Percentiles rank a stretch among this genome's conserved stretches.
Evolutionary conservation across 2,113 vertebrate genomes (phyloP).

Genomic region (Peromyscus leucopus): DNA sequence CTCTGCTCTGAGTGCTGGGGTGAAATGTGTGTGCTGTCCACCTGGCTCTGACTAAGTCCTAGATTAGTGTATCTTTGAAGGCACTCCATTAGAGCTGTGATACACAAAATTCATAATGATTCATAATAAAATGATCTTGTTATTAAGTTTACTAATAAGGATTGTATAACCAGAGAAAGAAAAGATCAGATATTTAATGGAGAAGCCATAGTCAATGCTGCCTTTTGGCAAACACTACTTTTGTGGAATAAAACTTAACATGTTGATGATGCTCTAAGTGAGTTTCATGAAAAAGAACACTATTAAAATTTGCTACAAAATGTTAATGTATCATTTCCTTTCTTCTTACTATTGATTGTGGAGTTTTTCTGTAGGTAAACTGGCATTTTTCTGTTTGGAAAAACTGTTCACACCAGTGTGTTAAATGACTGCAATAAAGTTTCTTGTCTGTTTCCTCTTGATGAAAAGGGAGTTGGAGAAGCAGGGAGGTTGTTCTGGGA

Average conservation of each 20-base stretch:
- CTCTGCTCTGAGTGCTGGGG: background rate
- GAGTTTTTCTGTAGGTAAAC: constrained; percentile 15
- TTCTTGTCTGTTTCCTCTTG: constrained; percentile 75
- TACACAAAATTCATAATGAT: background rate
- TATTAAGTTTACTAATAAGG: constrained; percentile 45
- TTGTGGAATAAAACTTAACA: constrained; percentile 47
- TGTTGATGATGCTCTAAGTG: constrained; percentile 29
- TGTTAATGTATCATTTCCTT: constrained; percentile 53
- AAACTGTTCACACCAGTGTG: constrained; percentile 72
- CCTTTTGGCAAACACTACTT: constrained; percentile 39
- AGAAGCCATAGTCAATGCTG: constrained; percentile 22
- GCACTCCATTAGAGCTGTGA: constrained; percentile 11
- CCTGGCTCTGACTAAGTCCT: background rate
- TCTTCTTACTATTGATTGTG: constrained; percentile 35
- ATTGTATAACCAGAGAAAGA: constrained; percentile 37
- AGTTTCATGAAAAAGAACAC: constrained; percentile 59
- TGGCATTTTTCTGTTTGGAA: constrained; percentile 68
- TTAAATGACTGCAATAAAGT: constrained; percentile 80
- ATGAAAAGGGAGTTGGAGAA: constrained; percentile 35
- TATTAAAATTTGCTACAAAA: constrained; percentile 39
- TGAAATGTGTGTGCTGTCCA: background rate
- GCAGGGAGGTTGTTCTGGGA: constrained; percentile 54
- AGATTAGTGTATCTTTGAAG: constrained; percentile 34
- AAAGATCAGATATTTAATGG: constrained; percentile 28
- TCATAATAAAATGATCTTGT: constrained; percentile 13